phyloP scores from a whole-genome alignment of 2,797 vertebrate species.

The Petrocephalus schoutedeni region DNA sequence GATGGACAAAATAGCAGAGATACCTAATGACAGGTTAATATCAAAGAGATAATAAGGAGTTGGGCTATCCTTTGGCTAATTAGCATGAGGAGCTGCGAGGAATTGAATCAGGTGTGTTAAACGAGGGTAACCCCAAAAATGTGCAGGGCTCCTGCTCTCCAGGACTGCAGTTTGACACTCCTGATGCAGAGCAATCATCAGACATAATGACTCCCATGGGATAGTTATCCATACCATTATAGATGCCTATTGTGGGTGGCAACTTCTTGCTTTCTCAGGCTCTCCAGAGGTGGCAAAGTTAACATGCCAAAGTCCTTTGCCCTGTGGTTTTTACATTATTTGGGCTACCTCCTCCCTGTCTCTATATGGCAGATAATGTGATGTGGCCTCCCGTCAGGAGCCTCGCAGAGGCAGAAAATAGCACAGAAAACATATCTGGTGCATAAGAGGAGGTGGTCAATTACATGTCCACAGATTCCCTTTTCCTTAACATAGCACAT shows the following conservation, averaged over 20 bases:
- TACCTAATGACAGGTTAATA: neutral
- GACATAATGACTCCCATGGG: neutral
- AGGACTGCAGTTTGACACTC: no score
- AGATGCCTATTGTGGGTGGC: neutral
- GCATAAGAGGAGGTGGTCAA: neutral
- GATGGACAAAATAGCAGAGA: neutral
- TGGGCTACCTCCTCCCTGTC: neutral
- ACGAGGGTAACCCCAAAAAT: no score
- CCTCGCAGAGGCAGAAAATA: neutral
- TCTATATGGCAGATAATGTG: neutral
- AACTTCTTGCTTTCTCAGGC: neutral
- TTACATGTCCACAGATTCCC: neutral
- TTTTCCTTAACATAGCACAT: neutral
- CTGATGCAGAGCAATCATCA: neutral
- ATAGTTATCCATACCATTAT: neutral
- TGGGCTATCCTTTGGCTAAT: neutral
- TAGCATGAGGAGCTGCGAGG: no score
- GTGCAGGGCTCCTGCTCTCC: no score
- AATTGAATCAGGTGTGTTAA: no score
- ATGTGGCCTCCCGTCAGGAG: neutral
- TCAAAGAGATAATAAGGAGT: neutral
- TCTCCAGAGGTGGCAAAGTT: neutral
- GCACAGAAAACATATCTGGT: conserved; percentile 4
- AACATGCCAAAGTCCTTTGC: neutral
- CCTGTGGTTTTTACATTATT: neutral